Percentiles rank a stretch among this genome's conserved stretches.
Conservation (phyloP, 2,888 invertebrate species). For the Dendrolimus pini region DNA sequence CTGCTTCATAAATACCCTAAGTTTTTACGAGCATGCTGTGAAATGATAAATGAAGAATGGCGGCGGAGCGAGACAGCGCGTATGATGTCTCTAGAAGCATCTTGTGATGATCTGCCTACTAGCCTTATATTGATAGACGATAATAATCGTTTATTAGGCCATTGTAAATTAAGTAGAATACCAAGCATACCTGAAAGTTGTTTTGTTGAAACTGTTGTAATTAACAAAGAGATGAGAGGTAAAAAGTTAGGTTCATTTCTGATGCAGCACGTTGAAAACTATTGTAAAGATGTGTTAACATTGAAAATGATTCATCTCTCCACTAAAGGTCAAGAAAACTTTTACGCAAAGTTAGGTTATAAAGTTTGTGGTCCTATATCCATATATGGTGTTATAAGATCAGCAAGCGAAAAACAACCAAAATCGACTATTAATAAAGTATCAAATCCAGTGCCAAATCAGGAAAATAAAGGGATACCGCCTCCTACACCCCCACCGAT, state of each 20-base stretch:
- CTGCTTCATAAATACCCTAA: slow-evolving; percentile 85
- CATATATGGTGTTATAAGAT: slow-evolving; percentile 75
- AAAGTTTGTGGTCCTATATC: slow-evolving; percentile 81
- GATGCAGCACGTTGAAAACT: slow-evolving; percentile 85
- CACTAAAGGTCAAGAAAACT: slow-evolving; percentile 84
- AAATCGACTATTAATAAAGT: slow-evolving; percentile 20
- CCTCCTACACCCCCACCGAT: slow-evolving; percentile 63
- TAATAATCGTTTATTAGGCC: slow-evolving; percentile 80
- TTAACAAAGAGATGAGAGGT: slow-evolving; percentile 82
- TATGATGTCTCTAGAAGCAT: slow-evolving; percentile 83
- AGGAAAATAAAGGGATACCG: slow-evolving; percentile 18
- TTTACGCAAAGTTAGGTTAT: slow-evolving; percentile 86
- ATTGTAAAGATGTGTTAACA: slow-evolving; percentile 78
- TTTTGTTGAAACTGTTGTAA: slow-evolving; percentile 89
- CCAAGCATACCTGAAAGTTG: slow-evolving; percentile 82
- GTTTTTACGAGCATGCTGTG: slow-evolving; percentile 82
- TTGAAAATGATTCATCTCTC: slow-evolving; percentile 81
- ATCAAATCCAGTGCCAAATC: slow-evolving; percentile 29
- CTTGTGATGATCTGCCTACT: slow-evolving; percentile 84
- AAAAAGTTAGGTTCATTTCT: slow-evolving; percentile 86
- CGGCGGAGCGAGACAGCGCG: slow-evolving; percentile 88
- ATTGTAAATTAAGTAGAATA: slow-evolving; percentile 86
- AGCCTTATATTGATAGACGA: slow-evolving; percentile 80
- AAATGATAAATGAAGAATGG: slow-evolving; percentile 91
- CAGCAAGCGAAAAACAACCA: slow-evolving; percentile 23